phyloP scores from a whole-genome alignment of 2,113 vertebrate species.

The Perca fluviatilis region DNA sequence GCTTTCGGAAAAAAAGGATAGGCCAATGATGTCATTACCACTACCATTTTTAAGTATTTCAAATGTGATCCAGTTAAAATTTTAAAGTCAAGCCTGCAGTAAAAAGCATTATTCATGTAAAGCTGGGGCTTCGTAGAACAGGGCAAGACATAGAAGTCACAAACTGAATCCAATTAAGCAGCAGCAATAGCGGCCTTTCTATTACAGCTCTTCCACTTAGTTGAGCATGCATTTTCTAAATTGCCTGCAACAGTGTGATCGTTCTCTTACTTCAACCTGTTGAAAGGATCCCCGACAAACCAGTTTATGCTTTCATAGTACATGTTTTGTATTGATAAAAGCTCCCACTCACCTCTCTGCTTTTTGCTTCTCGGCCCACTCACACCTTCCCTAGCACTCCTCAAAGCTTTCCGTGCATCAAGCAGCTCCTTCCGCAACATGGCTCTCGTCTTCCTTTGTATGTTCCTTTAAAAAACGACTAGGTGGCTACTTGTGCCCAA shows the following conservation, averaged over 20 bases:
- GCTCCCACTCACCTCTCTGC: conserved; percentile 74
- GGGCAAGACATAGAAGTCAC: neutral
- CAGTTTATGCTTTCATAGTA: neutral
- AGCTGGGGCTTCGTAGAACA: neutral
- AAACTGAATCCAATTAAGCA: conserved; percentile 47
- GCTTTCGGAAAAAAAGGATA: neutral
- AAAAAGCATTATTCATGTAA: conserved; percentile 2
- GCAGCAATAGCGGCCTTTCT: conserved; percentile 30
- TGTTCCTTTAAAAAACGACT: neutral
- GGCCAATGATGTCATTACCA: neutral
- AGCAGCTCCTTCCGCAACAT: conserved; percentile 78
- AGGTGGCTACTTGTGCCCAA: neutral
- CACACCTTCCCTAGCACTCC: conserved; percentile 52
- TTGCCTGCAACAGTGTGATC: neutral
- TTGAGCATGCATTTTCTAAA: conserved; percentile 1
- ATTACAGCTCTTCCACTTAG: conserved; percentile 42
- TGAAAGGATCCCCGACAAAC: conserved; percentile 4
- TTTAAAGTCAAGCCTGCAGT: conserved; percentile 11
- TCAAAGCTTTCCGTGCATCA: conserved; percentile 75
- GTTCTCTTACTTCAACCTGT: neutral
- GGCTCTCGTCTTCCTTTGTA: neutral
- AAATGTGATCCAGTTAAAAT: neutral
- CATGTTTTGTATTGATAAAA: conserved; percentile 2
- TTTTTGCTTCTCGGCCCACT: conserved; percentile 70
- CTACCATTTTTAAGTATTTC: neutral